Evolutionary conservation across 2,888 invertebrate species (phyloP).

Genomic region (Himalopsyche anomala): DNA sequence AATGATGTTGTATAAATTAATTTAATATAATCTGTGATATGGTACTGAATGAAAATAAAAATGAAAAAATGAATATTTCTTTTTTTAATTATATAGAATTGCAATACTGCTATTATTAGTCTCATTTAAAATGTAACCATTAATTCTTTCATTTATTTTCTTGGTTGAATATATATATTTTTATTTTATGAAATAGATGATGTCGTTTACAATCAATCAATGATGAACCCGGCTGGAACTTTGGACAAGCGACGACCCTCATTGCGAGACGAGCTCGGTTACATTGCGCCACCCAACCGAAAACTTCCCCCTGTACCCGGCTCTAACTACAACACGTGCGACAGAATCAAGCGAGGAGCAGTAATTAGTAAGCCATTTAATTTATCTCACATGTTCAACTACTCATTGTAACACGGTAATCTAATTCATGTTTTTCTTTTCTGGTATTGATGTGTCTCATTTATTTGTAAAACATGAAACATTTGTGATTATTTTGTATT

Average conservation of each 20-base stretch:
- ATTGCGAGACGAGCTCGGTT: slow-evolving; percentile 91
- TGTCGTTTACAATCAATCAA: slow-evolving; percentile 93
- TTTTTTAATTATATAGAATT: too few species aligned
- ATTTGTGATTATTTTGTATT: too few species aligned
- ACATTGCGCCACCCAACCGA: slow-evolving; percentile 94
- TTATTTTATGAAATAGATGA: slow-evolving; percentile 80
- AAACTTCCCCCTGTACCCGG: slow-evolving; percentile 95
- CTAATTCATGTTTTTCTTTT: too few species aligned
- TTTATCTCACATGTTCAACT: background rate
- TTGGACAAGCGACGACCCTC: slow-evolving; percentile 88
- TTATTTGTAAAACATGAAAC: too few species aligned
- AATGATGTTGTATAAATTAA: too few species aligned
- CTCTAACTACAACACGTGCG: slow-evolving; percentile 95
- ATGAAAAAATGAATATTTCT: too few species aligned
- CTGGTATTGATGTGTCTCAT: too few species aligned
- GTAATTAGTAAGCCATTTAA: slow-evolving; percentile 87
- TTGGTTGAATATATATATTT: background rate
- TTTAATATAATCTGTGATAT: too few species aligned
- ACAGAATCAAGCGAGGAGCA: slow-evolving; percentile 95
- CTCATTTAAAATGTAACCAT: background rate
- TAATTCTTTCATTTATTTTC: background rate
- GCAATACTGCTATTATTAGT: too few species aligned
- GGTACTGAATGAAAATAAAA: too few species aligned
- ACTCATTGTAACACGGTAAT: too few species aligned
- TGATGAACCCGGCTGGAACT: slow-evolving; percentile 81